Evolutionary conservation across 2,888 invertebrate genomes (phyloP).

Genomic region (Panzeria rudis): DNA sequence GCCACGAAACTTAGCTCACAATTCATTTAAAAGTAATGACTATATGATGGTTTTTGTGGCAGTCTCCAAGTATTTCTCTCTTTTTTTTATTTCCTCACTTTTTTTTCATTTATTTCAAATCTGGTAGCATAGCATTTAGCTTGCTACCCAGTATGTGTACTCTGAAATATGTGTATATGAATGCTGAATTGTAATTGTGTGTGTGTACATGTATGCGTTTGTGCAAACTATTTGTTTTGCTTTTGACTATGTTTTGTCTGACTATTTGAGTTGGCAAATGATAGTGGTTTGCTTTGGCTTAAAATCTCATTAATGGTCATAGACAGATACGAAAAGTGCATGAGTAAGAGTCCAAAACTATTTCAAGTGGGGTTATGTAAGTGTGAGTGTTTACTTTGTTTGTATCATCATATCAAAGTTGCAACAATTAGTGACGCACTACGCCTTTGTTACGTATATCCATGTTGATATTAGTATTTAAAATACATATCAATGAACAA

Average conservation of each 20-base stretch:
- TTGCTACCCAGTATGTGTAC: constrained; percentile 18
- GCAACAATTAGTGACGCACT: constrained; percentile 62
- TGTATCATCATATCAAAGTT: constrained; percentile 21
- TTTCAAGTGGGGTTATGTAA: background rate
- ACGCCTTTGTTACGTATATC: constrained; percentile 47
- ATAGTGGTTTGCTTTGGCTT: constrained; percentile 66
- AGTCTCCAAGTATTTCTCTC: constrained; percentile 1
- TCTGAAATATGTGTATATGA: background rate
- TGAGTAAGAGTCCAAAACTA: constrained; percentile 16
- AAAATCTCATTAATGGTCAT: constrained; percentile 71
- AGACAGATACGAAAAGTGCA: constrained; percentile 20
- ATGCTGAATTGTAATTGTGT: background rate
- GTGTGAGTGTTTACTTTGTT: background rate
- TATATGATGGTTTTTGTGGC: constrained; percentile 61
- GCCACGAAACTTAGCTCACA: constrained; percentile 64
- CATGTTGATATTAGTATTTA: constrained; percentile 19
- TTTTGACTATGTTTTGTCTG: constrained; percentile 13
- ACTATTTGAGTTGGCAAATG: constrained; percentile 65
- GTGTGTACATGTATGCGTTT: background rate
- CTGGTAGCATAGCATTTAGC: constrained; percentile 36
- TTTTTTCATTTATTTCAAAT: constrained; percentile 52
- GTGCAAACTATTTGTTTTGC: constrained; percentile 8
- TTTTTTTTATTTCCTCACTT: constrained; percentile 3
- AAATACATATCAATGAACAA: constrained; percentile 14
- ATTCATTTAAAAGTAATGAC: constrained; percentile 69